Base-by-base conservation (phyloP, 2,113 vertebrate species). In the Leptodactylus fuscus region DNA sequence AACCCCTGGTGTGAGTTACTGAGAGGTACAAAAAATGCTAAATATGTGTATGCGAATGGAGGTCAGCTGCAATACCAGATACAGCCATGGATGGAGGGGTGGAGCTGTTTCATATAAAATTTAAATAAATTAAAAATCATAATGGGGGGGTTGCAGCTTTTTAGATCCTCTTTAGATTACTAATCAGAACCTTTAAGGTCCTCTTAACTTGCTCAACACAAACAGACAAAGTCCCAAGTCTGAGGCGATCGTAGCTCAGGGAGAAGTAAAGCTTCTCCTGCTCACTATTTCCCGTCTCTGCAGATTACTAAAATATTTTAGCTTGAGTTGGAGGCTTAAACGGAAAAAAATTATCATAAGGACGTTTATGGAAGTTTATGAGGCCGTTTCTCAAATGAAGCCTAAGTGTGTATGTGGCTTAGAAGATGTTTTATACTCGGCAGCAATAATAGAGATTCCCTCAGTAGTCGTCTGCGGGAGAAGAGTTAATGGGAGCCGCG, bases 281-380 rank as follows among this genome's bases (percentile, higher is more conserved):
- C 75, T 55, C 48, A 1, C 29, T 22, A 36, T 36, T 81, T 69
- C 15, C 32, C 20, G 1, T 69, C 44, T 49, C 44, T 32, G 53
- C 22, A 70, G 29, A 81, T 22, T 81, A 36, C 62, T n/a, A 55
- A 51, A 82, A 36, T 69, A 62, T 51, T 51, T 70, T 82, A 69
- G 48, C 46, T 51, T n/a, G 11, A 49, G 22, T 81, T 69, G n/a
- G n/a, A n/a, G n/a, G n/a, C n/a, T 70, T 55, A 51, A 62, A 71
- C 22, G 18, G 27, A 51, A 82, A n/a, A n/a, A n/a, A 70, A 70
- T 82, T 49, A 82, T 71, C 46, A 34, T 69, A 27, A 3, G 15
- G 22, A 27, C 20, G 32, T 65, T 81, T 71, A 13, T 36, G 67
- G 32, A 71, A 7, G 48, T 82, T 82, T 82, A 82, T 81, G 79